phyloP scores from a whole-genome alignment of 2,113 vertebrate species.

The Cygnus buccinator region DNA sequence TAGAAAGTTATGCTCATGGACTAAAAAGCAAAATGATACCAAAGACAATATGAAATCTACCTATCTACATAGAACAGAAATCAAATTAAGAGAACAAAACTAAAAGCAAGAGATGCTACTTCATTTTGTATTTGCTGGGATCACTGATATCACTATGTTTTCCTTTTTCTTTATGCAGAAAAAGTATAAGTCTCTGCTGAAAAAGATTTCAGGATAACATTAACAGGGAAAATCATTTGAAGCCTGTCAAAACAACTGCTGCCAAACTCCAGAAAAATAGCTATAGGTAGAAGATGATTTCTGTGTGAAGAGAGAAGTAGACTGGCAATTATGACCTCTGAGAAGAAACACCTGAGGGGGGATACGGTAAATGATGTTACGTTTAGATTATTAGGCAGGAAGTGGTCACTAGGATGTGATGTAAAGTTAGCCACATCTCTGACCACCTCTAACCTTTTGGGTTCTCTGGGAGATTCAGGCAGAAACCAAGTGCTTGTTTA shows the following conservation, averaged over 20 bases:
- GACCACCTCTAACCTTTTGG: background rate
- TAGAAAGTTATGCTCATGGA: background rate
- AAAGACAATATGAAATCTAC: background rate
- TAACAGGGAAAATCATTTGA: background rate
- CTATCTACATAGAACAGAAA: background rate
- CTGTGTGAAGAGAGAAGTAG: background rate
- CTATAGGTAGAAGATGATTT: background rate
- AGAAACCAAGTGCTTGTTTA: background rate
- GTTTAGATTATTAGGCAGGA: background rate
- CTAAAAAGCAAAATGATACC: background rate
- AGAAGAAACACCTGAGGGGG: background rate
- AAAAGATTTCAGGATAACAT: background rate
- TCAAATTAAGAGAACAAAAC: background rate
- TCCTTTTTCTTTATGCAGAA: background rate
- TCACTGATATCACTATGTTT: background rate
- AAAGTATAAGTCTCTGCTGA: background rate
- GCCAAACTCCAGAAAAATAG: background rate
- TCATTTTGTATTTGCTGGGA: background rate
- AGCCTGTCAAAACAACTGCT: accelerated
- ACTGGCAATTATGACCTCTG: background rate
- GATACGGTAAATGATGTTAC: background rate
- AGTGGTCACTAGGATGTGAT: background rate
- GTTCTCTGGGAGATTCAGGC: background rate
- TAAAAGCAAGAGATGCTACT: background rate
- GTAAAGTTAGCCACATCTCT: background rate